Evolutionary conservation across 2,888 invertebrate genomes (phyloP), one percentile per base, ranked within the genome.

Genomic region (Epiperipatus broadwayi): DNA sequence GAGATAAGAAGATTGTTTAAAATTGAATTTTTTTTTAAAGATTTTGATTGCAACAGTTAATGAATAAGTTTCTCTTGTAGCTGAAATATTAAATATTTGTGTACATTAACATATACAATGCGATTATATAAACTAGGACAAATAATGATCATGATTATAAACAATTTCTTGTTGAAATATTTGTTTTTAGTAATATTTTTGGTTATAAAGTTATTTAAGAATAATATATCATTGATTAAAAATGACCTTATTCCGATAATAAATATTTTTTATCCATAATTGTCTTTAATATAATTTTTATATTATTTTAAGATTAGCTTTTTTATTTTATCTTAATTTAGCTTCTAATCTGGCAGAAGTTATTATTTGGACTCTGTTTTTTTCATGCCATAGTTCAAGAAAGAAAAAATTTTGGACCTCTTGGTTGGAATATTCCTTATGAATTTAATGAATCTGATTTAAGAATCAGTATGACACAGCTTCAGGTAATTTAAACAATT

Each of bases 281-380:
- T 44, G 48, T 45, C 55, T 56, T 43, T 41, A 47, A 34, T 31
- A 15, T 5, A n/a, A 21, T 8, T 37, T 29, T 29, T 37, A 38
- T 28, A 15, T 44, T 46, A n/a, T 25, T n/a, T n/a, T n/a, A n/a
- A n/a, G n/a, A n/a, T n/a, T n/a, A n/a, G n/a, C 16, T 7, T 35
- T 16, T 15, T n/a, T 15, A 14, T 28, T 21, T 35, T 21, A 35
- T 34, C 12, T 3, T 14, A 5, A 15, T 48, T 22, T 48, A 59
- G 57, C 51, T 52, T 14, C 43, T 50, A 5, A 69, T 72, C 45
- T 89, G 87, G 79, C 68, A 77, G 46, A 58, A 61, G 47, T 56
- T 65, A 51, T 46, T 64, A 44, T 63, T 63, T 52, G 59, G 60
- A 15, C 50, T 63, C 32, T 59, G 61, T 42, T 62, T 61, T 51